Evolutionary conservation across 2,888 invertebrate genomes (phyloP).

Genomic region (Drosophila demipolita): DNA sequence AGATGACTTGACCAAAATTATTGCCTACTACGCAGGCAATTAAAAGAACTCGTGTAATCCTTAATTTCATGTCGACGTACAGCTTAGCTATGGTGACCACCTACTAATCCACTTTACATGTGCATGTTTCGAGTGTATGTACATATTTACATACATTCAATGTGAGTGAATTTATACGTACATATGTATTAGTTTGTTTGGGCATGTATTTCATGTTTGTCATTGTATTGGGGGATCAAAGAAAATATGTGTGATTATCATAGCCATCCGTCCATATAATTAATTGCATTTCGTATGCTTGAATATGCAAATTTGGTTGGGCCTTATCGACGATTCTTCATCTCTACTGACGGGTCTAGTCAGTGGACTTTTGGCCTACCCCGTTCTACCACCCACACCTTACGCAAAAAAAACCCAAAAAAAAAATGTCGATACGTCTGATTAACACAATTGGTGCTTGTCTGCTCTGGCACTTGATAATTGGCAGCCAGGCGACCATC

Average conservation of each 20-base stretch:
- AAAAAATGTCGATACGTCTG: slow-evolving; percentile 19
- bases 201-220: slow-evolving; percentile 10
- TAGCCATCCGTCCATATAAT: slow-evolving; percentile 47
- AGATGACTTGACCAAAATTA: neutral
- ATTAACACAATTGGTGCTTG: slow-evolving; percentile 50
- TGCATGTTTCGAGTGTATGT: slow-evolving; percentile 15
- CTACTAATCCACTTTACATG: slow-evolving; percentile 54
- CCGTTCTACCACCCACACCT: neutral
- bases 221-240: slow-evolving; percentile 23
- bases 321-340: slow-evolving; percentile 9
- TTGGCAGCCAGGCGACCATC: slow-evolving; percentile 75
- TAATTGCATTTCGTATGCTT: slow-evolving; percentile 43
- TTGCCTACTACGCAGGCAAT: slow-evolving; percentile 4
- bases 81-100: slow-evolving; percentile 51
- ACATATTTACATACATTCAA: neutral
- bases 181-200: slow-evolving; percentile 5
- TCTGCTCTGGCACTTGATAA: slow-evolving; percentile 65
- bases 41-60: slow-evolving; percentile 38
- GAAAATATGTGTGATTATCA: slow-evolving; percentile 14
- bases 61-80: slow-evolving; percentile 41
- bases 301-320: slow-evolving; percentile 37
- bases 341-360: neutral
- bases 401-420: fast-evolving
- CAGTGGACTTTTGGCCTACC: slow-evolving; percentile 1
- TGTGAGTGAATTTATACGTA: slow-evolving; percentile 7